These are phyloP conservation scores for Schizothorax lantsangensis DNA, from an alignment of 2,797 vertebrate genomes.

Conservation along the genomic window DNA sequence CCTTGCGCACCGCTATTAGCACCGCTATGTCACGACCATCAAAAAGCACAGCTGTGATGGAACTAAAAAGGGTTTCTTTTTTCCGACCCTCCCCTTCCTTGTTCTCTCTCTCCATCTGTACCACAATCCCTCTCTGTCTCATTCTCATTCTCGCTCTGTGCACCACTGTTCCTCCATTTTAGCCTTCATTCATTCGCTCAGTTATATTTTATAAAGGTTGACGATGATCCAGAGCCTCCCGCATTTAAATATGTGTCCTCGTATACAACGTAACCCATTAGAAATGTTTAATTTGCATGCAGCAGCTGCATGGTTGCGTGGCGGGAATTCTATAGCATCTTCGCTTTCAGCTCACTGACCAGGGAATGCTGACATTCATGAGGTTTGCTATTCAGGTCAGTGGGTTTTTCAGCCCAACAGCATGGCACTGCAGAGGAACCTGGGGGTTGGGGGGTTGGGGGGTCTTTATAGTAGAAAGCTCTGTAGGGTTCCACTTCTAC, in stretches of 20 bases:
- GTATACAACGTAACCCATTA: constrained; percentile 13
- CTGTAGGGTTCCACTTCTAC: constrained; percentile 28
- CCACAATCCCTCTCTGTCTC: constrained; percentile 28
- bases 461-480: constrained; percentile 51
- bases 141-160: constrained; percentile 27
- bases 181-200: constrained; percentile 29
- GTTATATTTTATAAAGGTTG: constrained; percentile 29
- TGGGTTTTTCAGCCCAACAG: constrained; percentile 70
- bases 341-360: constrained; percentile 68
- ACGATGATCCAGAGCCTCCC: background rate
- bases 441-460: background rate
- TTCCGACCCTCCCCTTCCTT: constrained; percentile 9
- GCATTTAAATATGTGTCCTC: constrained; percentile 20
- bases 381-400: constrained; percentile 77
- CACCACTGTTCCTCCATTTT: constrained; percentile 33
- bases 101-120: constrained; percentile 13
- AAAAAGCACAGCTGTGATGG: constrained; percentile 39
- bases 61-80: constrained; percentile 8
- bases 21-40: constrained; percentile 1
- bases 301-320: constrained; percentile 11
- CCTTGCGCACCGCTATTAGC: background rate
- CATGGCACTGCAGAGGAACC: constrained; percentile 48
- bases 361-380: constrained; percentile 69
- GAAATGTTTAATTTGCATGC: constrained; percentile 2
- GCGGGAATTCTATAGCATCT: constrained; percentile 57